A percentile compares a stretch with the other conserved stretches of the same genome.
Evolutionary conservation across 2,797 vertebrate species (phyloP).

Genomic region (Vireo griseus): DNA sequence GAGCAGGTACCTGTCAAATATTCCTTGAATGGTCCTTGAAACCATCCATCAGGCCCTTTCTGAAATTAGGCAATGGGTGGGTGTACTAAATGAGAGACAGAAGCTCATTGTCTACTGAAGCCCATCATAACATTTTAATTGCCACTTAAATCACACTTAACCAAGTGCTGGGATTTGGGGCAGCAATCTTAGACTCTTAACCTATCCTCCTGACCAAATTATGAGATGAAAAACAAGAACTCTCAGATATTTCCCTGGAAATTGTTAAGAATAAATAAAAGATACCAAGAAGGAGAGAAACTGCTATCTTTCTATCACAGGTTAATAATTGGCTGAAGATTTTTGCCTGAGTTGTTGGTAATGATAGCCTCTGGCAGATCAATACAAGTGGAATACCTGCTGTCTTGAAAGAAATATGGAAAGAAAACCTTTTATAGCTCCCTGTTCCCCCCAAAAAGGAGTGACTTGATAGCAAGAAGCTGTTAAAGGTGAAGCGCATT

Average conservation of each 20-base stretch:
- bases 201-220: slow-evolving; percentile 35
- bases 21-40: not conserved
- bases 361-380: slow-evolving; percentile 56
- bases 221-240: slow-evolving; percentile 27
- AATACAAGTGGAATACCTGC: slow-evolving; percentile 31
- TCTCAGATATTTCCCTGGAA: slow-evolving; percentile 49
- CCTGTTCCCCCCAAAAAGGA: not conserved
- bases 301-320: slow-evolving; percentile 22
- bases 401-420: slow-evolving; percentile 24
- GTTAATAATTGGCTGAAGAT: slow-evolving; percentile 46
- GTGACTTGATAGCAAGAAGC: not conserved
- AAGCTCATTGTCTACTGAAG: not conserved
- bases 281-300: slow-evolving; percentile 1
- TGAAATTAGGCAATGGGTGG: not conserved
- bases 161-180: slow-evolving; percentile 31
- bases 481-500: not conserved
- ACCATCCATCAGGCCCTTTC: not conserved
- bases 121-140: slow-evolving; percentile 41
- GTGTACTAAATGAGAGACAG: not conserved
- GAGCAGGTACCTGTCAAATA: not conserved
- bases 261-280: slow-evolving; percentile 46
- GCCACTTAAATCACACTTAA: slow-evolving; percentile 51
- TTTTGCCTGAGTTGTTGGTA: slow-evolving; percentile 37
- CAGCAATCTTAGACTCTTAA: slow-evolving; percentile 37
- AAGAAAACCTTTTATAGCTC: not conserved